Conservation (phyloP, 2,888 invertebrate genomes). For the Hemicrepidius hirtus region DNA sequence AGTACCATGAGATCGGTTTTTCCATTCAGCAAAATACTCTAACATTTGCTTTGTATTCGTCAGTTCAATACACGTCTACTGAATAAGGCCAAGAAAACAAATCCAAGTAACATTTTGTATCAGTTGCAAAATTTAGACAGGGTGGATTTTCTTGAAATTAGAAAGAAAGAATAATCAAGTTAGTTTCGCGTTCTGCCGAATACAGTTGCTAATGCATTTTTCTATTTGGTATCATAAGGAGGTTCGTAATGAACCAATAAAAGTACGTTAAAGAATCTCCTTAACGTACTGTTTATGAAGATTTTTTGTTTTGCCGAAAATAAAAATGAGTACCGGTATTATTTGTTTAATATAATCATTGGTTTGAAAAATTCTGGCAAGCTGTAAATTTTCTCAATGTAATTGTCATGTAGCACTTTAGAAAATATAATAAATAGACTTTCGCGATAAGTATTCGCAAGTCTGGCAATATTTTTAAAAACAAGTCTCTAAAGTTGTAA, state of each 20-base stretch:
- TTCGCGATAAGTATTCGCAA: not conserved
- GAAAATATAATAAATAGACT: not conserved
- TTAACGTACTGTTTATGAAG: no score
- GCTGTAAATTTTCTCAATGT: not conserved
- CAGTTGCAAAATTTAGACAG: not conserved
- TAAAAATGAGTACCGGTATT: no score
- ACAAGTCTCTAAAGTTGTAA: slow-evolving; percentile 5
- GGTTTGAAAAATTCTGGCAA: no score
- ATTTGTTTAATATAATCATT: no score
- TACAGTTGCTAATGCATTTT: no score
- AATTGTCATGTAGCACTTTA: not conserved
- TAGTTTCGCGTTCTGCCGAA: not conserved
- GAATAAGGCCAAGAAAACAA: slow-evolving; percentile 10
- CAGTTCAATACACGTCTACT: not conserved
- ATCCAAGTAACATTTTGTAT: not conserved
- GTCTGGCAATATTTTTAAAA: slow-evolving; percentile 13
- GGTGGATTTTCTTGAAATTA: not conserved
- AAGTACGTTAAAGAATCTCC: no score
- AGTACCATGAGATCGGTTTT: not conserved
- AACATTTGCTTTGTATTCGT: not conserved
- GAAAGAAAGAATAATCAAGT: not conserved
- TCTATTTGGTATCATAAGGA: no score
- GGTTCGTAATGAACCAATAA: no score
- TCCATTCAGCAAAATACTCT: not conserved
- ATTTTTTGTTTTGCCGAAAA: no score